Evolutionary conservation across 2,888 invertebrate genomes (phyloP).

Genomic region (Acleris sparsana): DNA sequence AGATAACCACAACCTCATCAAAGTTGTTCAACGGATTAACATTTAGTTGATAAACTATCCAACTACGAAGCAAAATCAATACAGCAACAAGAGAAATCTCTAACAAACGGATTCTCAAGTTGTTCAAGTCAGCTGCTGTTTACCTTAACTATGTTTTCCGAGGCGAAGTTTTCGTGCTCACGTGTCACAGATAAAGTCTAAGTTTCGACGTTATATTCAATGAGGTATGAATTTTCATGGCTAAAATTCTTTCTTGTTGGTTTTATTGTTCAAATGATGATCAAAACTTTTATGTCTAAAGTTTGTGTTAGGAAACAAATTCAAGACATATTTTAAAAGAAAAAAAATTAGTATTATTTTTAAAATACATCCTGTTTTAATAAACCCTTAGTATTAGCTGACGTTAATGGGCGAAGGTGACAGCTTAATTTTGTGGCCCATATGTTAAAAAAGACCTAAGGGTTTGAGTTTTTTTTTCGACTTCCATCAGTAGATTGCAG

Average conservation of each 20-base stretch:
- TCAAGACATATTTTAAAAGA: too few species aligned
- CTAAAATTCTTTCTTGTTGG: neutral
- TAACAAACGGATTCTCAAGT: conserved; percentile 3
- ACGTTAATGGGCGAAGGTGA: too few species aligned
- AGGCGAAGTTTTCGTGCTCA: conserved; percentile 1
- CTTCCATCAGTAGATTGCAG: too few species aligned
- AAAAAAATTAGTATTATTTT: too few species aligned
- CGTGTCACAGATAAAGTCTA: neutral
- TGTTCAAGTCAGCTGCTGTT: conserved; percentile 10
- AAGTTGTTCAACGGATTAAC: neutral
- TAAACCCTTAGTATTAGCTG: too few species aligned
- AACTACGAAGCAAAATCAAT: neutral
- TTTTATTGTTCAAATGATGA: neutral
- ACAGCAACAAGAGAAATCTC: neutral
- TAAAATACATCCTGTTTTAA: too few species aligned
- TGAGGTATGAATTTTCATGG: neutral
- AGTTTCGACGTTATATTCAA: neutral
- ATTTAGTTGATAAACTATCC: neutral
- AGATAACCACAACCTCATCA: too few species aligned
- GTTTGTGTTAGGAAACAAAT: too few species aligned
- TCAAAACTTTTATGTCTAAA: too few species aligned
- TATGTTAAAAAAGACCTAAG: too few species aligned
- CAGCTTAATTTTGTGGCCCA: too few species aligned
- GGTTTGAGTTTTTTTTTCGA: too few species aligned
- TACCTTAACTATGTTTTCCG: neutral